phyloP scores from a whole-genome alignment of 2,113 vertebrate genomes.

The Pangasianodon gigas region DNA sequence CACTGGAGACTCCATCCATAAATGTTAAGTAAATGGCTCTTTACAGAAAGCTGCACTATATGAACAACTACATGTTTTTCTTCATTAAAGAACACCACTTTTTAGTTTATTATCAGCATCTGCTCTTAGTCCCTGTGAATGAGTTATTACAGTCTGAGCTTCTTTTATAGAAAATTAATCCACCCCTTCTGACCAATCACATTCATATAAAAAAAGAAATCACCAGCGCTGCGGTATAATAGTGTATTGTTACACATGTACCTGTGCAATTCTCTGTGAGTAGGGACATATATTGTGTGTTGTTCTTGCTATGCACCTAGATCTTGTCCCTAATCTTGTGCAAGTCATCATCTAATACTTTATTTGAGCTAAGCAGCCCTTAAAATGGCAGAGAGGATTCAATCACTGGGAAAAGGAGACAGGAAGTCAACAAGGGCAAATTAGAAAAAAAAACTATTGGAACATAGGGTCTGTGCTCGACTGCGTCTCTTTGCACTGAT shows the following conservation, averaged over 20 bases:
- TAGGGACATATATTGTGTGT: neutral
- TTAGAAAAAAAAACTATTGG: neutral
- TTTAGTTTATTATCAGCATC: neutral
- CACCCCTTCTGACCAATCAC: neutral
- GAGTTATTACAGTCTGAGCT: neutral
- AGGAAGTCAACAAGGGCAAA: constrained; percentile 7
- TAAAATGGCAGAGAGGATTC: neutral
- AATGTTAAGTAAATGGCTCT: neutral
- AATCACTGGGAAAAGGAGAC: neutral
- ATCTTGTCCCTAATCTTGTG: neutral
- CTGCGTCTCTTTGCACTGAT: constrained; percentile 40
- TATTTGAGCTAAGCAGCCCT: neutral
- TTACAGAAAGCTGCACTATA: neutral
- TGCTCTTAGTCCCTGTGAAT: neutral
- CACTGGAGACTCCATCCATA: neutral
- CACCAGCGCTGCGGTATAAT: neutral
- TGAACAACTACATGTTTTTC: neutral
- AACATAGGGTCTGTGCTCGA: constrained; percentile 27
- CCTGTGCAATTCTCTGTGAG: too few relatives aligned
- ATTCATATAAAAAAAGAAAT: neutral
- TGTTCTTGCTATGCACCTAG: neutral
- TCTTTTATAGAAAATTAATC: neutral
- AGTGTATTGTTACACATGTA: neutral
- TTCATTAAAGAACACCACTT: neutral
- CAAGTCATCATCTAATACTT: neutral